Percentiles rank a stretch among this genome's conserved stretches.
Evolutionary conservation across 2,797 vertebrate species (phyloP).

Genomic region (Mergus octosetaceus): DNA sequence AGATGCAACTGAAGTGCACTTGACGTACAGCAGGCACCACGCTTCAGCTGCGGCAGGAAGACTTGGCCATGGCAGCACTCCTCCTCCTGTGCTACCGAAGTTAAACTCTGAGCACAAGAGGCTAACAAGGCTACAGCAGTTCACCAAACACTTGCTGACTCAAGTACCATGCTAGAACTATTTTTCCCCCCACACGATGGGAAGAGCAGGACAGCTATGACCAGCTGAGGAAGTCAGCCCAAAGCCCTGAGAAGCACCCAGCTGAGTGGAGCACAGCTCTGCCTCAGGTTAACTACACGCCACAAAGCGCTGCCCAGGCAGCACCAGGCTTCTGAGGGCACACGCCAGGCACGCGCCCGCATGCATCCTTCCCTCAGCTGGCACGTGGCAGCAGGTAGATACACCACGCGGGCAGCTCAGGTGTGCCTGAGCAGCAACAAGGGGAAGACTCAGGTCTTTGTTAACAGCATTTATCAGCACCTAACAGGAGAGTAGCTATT

Average conservation of each 20-base stretch:
- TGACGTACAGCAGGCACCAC: neutral
- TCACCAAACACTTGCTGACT: neutral
- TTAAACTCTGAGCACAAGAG: neutral
- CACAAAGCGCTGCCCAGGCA: neutral
- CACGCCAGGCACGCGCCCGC: neutral
- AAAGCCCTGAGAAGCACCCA: neutral
- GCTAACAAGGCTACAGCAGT: neutral
- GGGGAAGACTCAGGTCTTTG: neutral
- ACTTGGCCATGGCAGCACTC: neutral
- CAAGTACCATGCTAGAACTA: accelerated
- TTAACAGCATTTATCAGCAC: neutral
- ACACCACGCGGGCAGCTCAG: accelerated
- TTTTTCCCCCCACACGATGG: accelerated
- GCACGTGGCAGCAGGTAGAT: accelerated
- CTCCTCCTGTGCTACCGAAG: neutral
- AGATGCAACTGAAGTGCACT: neutral
- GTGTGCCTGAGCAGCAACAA: accelerated
- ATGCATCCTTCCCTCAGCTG: neutral
- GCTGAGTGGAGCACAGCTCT: accelerated
- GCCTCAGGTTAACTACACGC: neutral
- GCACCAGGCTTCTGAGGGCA: accelerated
- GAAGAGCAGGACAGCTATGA: neutral
- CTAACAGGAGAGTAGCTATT: neutral
- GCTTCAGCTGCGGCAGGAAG: neutral
- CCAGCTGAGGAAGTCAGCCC: neutral